Base-by-base conservation (phyloP, 37 sponge, comb jelly and placozoan species). In the Tethya wilhelma region DNA sequence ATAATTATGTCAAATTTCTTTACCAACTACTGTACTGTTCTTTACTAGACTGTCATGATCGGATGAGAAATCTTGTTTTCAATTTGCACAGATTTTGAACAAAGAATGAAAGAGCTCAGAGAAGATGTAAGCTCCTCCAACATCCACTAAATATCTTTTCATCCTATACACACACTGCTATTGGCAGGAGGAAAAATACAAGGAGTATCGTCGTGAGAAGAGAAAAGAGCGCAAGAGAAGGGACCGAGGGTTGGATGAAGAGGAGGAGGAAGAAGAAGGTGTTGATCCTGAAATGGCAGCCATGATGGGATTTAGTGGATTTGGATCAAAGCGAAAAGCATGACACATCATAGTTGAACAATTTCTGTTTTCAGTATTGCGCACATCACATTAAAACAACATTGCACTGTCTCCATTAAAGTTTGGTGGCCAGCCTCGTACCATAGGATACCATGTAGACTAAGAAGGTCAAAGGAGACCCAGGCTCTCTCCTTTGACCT, bases 241-340 rank as follows among this genome's bases (percentile, higher is more conserved):
- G 57, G 79, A 43, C 14, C 40, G 79, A 41, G 90, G 59, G 0
- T 70, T 81, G 44, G 75, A 66, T 40, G 69, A 76, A 46, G 87
- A 89, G 38, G 95, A 89, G 19, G 90, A 79, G 29, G 64, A 66
- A 43, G 90, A 84, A 26, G 89, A 78, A 30, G 90, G 62, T 4
- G 49, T 89, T 19, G 99, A 96, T 59, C 94, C 96, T 34, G 99
- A 96, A 56, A 69, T 99, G 80, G 91, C 93, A 2, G 84, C 93
- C 31, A 71, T 99, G 80, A 99, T 99, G 99, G 99, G 99, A 0
- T 99, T 99, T 63, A 76, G 83, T 63, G 93, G 97, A 3, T 99
- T 99, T 84, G 87, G 81, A 19, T 75, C 73, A 20, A 99, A 87
- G 68, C 81, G 56, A 62, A 84, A 78, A 73, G 71, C 74, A 38